These are phyloP conservation scores for Aphidius ervi DNA, from an alignment of 1,140 invertebrate species.

Conservation along the genomic window DNA sequence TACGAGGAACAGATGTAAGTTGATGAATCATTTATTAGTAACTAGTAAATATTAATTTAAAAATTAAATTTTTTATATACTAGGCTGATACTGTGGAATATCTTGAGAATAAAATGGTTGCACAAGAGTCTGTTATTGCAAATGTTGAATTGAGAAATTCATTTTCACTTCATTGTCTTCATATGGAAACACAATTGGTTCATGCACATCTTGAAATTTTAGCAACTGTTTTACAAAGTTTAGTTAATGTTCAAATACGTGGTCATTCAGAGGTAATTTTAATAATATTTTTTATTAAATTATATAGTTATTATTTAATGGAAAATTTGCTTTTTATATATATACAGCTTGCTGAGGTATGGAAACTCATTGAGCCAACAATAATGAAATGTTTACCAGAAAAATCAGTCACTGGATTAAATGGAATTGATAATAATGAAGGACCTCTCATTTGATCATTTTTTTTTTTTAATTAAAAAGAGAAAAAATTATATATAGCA, in stretches of 20 bases:
- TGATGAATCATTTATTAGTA: background rate
- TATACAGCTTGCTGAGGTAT: constrained; percentile 55
- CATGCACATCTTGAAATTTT: constrained; percentile 66
- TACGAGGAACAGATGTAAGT: constrained; percentile 59
- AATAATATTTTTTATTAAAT: background rate
- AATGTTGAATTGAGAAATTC: constrained; percentile 68
- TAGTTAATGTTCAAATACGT: constrained; percentile 60
- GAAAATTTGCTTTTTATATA: constrained; percentile 13
- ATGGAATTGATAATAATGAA: constrained; percentile 37
- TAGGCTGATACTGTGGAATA: constrained; percentile 65
- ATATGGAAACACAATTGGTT: constrained; percentile 70
- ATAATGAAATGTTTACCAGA: constrained; percentile 56
- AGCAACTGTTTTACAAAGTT: constrained; percentile 59
- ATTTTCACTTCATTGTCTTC: constrained; percentile 68
- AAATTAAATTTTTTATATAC: constrained; percentile 5
- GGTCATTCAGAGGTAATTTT: constrained; percentile 60
- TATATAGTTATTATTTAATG: constrained; percentile 6
- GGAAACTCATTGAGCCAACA: constrained; percentile 57
- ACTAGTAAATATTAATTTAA: too few relatives aligned
- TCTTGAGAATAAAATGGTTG: constrained; percentile 65
- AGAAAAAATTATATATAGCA: too few relatives aligned
- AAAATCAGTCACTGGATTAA: constrained; percentile 43
- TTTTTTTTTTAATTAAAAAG: background rate
- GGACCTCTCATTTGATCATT: constrained; percentile 18
- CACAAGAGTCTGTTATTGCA: constrained; percentile 67